A percentile compares a stretch with the other conserved stretches of the same genome.
Conservation (phyloP, 92 coral and sea anemone genomes). For the Heteractis magnifica region DNA sequence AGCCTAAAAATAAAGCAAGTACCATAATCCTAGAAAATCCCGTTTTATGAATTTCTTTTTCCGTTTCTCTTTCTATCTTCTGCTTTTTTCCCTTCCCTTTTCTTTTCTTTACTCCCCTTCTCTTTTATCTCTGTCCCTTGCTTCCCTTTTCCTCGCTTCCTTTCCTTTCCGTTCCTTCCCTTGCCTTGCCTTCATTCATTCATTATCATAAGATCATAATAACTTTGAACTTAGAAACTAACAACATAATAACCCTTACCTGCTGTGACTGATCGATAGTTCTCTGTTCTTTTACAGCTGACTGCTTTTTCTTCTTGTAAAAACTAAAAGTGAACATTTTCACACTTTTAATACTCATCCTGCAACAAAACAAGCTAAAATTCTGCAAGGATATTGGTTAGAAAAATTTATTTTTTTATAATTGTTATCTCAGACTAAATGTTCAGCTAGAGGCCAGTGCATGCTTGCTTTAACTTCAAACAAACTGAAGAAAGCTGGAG, state of each 20-base stretch:
- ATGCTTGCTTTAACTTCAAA: too few species aligned
- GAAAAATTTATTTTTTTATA: too few species aligned
- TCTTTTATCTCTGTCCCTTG: too few species aligned
- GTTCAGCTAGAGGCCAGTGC: too few species aligned
- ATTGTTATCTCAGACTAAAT: too few species aligned
- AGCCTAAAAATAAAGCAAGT: slow-evolving; percentile 50
- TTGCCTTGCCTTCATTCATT: not conserved
- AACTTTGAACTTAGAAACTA: not conserved
- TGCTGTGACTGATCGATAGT: slow-evolving; percentile 90
- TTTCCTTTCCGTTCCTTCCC: not conserved
- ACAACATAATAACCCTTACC: slow-evolving; percentile 29
- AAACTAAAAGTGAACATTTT: slow-evolving; percentile 45
- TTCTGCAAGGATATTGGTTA: too few species aligned
- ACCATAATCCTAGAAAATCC: not conserved
- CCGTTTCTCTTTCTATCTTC: not conserved
- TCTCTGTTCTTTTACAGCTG: slow-evolving; percentile 95
- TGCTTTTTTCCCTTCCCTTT: not conserved
- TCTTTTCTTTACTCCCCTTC: too few species aligned
- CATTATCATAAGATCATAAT: not conserved
- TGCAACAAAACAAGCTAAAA: too few species aligned
- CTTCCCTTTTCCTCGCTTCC: too few species aligned
- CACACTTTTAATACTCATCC: too few species aligned
- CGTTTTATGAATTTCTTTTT: too few species aligned
- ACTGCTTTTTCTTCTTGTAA: slow-evolving; percentile 78
- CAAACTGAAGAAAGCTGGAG: too few species aligned